Conservation (phyloP, 2,797 vertebrate genomes). For the Meriones psammophilus region DNA sequence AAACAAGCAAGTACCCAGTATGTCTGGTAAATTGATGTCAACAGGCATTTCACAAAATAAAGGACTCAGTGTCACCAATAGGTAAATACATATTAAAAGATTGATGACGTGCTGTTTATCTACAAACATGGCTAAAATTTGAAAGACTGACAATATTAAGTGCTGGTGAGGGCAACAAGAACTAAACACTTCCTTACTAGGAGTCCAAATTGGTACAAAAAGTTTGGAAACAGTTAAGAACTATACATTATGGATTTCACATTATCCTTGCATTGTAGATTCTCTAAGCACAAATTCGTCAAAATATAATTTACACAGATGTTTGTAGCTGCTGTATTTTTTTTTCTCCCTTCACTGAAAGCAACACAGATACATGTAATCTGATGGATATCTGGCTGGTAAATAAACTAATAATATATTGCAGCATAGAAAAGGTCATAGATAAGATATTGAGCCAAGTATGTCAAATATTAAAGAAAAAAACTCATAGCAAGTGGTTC, state of each 20-base stretch:
- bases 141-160: not conserved
- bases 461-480: not conserved
- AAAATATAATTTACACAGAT: not conserved
- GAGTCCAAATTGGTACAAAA: not conserved
- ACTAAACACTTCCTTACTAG: not conserved
- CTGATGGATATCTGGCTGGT: not conserved
- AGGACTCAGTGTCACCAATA: not conserved
- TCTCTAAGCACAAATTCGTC: not conserved
- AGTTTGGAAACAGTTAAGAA: not conserved
- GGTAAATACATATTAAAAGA: constrained; percentile 19
- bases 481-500: not conserved
- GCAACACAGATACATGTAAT: not conserved
- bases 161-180: not conserved
- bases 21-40: constrained; percentile 33
- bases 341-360: constrained; percentile 14
- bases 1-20: not conserved
- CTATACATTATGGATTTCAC: not conserved
- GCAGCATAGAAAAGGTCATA: not conserved
- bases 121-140: not conserved
- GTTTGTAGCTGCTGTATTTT: not conserved
- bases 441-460: not conserved
- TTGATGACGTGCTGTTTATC: not conserved
- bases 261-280: not conserved
- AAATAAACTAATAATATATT: not conserved
- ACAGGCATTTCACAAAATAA: constrained; percentile 9